These are phyloP conservation scores for Sparus aurata DNA, from an alignment of 2,797 vertebrate genomes.

Conservation along the genomic window DNA sequence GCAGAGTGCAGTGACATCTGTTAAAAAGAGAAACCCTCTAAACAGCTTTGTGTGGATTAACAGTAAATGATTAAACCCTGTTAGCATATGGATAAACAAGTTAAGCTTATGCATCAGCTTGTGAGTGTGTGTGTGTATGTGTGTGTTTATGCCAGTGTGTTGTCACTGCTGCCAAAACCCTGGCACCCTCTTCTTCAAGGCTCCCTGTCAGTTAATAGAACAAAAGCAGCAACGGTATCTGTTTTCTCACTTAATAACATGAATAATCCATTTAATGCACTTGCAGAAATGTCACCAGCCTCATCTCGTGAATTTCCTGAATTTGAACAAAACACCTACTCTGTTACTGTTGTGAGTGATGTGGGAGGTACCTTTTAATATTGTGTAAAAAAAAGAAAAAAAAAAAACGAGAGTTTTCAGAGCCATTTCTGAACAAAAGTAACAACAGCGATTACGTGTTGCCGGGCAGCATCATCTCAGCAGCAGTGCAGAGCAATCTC, in stretches of 20 bases:
- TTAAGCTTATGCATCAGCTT: conserved; percentile 48
- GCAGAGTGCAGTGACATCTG: conserved; percentile 56
- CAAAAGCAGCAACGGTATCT: neutral
- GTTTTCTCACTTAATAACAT: conserved; percentile 7
- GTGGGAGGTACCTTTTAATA: conserved; percentile 23
- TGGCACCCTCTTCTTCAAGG: conserved; percentile 9
- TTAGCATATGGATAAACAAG: conserved; percentile 76
- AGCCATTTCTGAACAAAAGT: conserved; percentile 40
- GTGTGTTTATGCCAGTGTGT: conserved; percentile 6
- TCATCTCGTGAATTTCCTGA: neutral
- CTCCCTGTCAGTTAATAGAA: conserved; percentile 33
- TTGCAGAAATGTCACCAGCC: conserved; percentile 23
- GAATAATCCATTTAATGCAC: neutral
- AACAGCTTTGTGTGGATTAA: conserved; percentile 75
- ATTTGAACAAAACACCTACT: conserved; percentile 23
- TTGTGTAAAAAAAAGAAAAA: conserved; percentile 14
- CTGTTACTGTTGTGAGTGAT: conserved; percentile 19
- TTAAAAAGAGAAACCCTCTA: conserved; percentile 66
- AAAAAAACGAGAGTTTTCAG: neutral
- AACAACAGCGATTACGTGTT: conserved; percentile 51
- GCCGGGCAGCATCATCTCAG: conserved; percentile 40
- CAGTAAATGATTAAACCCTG: conserved; percentile 67
- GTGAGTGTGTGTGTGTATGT: conserved; percentile 25
- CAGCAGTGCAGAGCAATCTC: conserved; percentile 39
- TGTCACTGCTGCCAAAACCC: conserved; percentile 27